Evolutionary conservation across 92 coral and sea anemone species (phyloP), one percentile per base, ranked within the genome.

Genomic region (Zoanthus sansibaricus): DNA sequence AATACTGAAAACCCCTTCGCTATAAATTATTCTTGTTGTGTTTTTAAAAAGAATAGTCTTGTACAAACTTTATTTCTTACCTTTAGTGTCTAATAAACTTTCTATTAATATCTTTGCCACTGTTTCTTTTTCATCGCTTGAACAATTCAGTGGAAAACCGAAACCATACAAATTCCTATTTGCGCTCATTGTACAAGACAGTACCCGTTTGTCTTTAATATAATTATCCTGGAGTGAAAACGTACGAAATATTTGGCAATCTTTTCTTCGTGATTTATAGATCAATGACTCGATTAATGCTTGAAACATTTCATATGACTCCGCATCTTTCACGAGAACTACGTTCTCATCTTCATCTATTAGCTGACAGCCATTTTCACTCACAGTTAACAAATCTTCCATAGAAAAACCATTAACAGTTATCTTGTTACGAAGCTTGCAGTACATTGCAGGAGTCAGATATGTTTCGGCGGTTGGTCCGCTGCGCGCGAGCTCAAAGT

Each of bases 341-440:
- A 66, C 46, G 66, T 47, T 42, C 8, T 46, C 20, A 17, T 21
- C 75, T 67, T 31, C 75, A 14, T 25, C 75, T 4, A 6, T 46
- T 45, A 49, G 9, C 56, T 66, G 75, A 46, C 64, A 66, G 5
- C 48, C 73, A n/a, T 66, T 70, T 11, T 10, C 20, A 7, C 61
- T 52, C 45, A 51, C 1, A 3, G 75, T 10, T 0, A 80, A 55
- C 15, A 80, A 80, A 21, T 80, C 85, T 15, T 89, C 83, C 76
- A 89, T 9, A 31, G 83, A 83, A 72, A 89, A 85, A 3, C 89
- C 89, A 31, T 89, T 89, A 69, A 44, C 75, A 14, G 92, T 79
- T 69, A 31, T 51, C 45, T 89, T 79, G 87, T 86, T 75, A 6
- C 92, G 86, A 30, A 89, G 77, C 58, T 78, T 72, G 48, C 52